Percentiles rank a stretch among this genome's conserved stretches.
Evolutionary conservation across 2,888 invertebrate species (phyloP).

Genomic region (Steinernema carpocapsae): DNA sequence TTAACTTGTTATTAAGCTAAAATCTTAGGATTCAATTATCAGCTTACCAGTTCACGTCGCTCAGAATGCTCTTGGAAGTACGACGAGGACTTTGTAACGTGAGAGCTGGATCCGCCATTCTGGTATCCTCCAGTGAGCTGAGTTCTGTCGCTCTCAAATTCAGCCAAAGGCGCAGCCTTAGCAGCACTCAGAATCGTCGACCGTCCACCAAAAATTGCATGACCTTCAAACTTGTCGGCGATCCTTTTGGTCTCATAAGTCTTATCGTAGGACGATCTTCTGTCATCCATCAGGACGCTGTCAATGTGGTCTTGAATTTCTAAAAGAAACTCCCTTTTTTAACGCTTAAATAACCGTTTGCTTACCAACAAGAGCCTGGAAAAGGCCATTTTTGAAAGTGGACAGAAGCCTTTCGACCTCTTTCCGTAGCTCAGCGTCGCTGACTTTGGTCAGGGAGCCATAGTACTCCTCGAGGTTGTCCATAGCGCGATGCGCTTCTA

Average conservation of each 20-base stretch:
- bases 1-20: too few species aligned
- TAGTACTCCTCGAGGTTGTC: slow-evolving; percentile 98
- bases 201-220: slow-evolving; percentile 7
- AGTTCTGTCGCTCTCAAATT: slow-evolving; percentile 1
- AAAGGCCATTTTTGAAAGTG: slow-evolving; percentile 95
- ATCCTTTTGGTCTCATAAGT: slow-evolving; percentile 15
- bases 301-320: slow-evolving; percentile 99
- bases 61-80: slow-evolving; percentile 30
- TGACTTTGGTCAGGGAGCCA: slow-evolving; percentile 85
- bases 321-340: slow-evolving; percentile 56
- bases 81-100: neutral
- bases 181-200: neutral
- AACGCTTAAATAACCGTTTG: slow-evolving; percentile 1
- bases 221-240: slow-evolving; percentile 22
- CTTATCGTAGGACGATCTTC: slow-evolving; percentile 76
- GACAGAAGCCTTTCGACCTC: slow-evolving; percentile 97
- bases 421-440: slow-evolving; percentile 90
- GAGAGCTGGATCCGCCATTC: slow-evolving; percentile 1
- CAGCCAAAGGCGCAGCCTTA: slow-evolving; percentile 2
- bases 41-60: slow-evolving; percentile 1
- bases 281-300: slow-evolving; percentile 91
- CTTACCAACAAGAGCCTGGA: slow-evolving; percentile 93
- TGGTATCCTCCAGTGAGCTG: neutral
- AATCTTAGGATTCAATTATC: too few species aligned
- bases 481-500: slow-evolving; percentile 93